Evolutionary conservation across 2,113 vertebrate species (phyloP).

Genomic region (Pteropus alecto): DNA sequence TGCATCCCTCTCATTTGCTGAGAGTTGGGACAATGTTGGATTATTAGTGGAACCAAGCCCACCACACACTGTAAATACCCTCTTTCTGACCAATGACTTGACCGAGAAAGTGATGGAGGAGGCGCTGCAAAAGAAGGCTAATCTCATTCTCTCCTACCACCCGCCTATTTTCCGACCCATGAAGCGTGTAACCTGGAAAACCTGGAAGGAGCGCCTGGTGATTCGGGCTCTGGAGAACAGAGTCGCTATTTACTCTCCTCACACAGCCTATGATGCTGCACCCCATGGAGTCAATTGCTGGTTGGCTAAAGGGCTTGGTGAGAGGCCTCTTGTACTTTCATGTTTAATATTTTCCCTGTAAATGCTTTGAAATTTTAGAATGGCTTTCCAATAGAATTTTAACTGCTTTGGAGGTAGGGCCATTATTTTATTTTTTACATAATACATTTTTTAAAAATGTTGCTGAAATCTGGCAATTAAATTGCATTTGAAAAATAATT

Average conservation of each 20-base stretch:
- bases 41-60: constrained; percentile 93
- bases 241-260: constrained; percentile 94
- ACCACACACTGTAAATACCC: constrained; percentile 84
- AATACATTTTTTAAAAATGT: not conserved
- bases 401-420: fast-evolving
- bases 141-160: constrained; percentile 95
- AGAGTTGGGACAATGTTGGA: constrained; percentile 97
- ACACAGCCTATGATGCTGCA: constrained; percentile 91
- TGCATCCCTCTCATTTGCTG: constrained; percentile 91
- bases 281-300: constrained; percentile 93
- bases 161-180: constrained; percentile 92
- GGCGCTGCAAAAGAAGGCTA: constrained; percentile 84
- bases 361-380: constrained; percentile 7
- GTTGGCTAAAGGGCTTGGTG: constrained; percentile 89
- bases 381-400: not conserved
- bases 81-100: constrained; percentile 94
- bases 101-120: constrained; percentile 93
- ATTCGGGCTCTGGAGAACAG: constrained; percentile 90
- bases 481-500: not conserved
- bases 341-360: not conserved
- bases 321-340: constrained; percentile 55
- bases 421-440: not conserved
- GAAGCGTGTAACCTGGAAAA: constrained; percentile 86
- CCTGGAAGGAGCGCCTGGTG: constrained; percentile 93
- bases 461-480: not conserved